Base-by-base conservation (phyloP, 2,113 vertebrate species). In the Rhizomys pruinosus region DNA sequence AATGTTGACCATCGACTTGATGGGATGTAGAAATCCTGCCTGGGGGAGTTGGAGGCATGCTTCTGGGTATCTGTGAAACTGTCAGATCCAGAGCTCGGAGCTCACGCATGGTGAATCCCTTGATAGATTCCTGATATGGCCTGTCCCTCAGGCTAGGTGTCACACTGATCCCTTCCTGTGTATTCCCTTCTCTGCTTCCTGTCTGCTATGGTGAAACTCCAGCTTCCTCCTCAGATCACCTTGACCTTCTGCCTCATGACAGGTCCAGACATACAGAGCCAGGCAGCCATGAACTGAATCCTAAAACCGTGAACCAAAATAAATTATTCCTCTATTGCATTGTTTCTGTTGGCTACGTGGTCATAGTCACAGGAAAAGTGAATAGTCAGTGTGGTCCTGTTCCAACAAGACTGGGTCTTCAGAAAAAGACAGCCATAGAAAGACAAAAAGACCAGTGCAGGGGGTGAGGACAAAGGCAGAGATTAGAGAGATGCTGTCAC, bases 401-500 rank as follows among this genome's bases (percentile, higher is more conserved):
- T 64, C 39, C 55, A 7, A 22, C 13, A 34, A 1, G 34, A 69
- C 20, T 6, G 2, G 32, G 9, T 57, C 76, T 39, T 66, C 59
- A 23, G 44, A 15, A 16, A 37, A 0, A n/a, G 81, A 25, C 3
- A 4, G 1, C 13, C 8, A 61, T 29, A 80, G 11, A 74, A 0
- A 22, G 20, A 4, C 32, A 59, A 34, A 20, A 34, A 11, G 44
- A 3, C 0, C 57, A 12, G 42, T 16, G 52, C 15, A 23, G 25
- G 23, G 1, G 0, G 29, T 1, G 10, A 15, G 32, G 32, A 37
- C 10, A 6, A 55, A 61, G 29, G n/a, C 42, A 57, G 88, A 61
- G 74, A 12, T 0, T 39, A 32, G 32, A 22, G 16, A 4, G 44
- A 29, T 0, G 10, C 0, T 3, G 11, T 64, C 10, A 12, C 25